Base-by-base conservation (phyloP, 2,797 vertebrate genomes). In the Argyrosomus regius region DNA sequence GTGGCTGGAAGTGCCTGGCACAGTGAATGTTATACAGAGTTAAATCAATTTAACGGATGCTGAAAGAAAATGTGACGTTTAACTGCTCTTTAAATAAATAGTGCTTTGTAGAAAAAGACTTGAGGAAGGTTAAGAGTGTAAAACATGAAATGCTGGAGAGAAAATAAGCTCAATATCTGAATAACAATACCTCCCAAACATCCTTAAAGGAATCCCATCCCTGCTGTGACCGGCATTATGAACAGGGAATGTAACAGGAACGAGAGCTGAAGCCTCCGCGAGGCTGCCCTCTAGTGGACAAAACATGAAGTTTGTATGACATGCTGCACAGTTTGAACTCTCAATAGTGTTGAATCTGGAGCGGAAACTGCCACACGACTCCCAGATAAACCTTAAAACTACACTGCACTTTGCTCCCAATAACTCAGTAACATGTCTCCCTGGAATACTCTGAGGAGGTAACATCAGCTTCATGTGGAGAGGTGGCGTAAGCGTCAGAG, bases 211-310 rank as follows among this genome's bases (percentile, higher is more conserved):
- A 81, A 56, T 75, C 63, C 35, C 57, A 35, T 64, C 9, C 16
- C n/a, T 58, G 10, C 64, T 74, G 67, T 41, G 28, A 43, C 56
- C 41, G 43, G 69, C 22, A 64, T 66, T 10, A 48, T 31, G 12
- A 31, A 65, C 48, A 63, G 31, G 45, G 52, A 82, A 75, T 56
- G 48, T 45, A 77, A 80, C 54, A 72, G 35, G 26, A 61, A 46
- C 11, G 2, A 26, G 10, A 60, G 41, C 56, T 14, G 50, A 50
- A 60, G 49, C 28, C 70, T 39, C 22, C 22, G 39, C 24, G 39
- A 90, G 54, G 72, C 82, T 87, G 92, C 90, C 90, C 90, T 90
- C 94, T 93, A 83, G 88, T 92, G 92, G 26, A 67, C 43, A 5
- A 56, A 43, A 12, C 18, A 28, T 6, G 1, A 4, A 9, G 43